These are phyloP conservation scores for Brienomyrus brachyistius DNA, from an alignment of 2,113 vertebrate species.

Conservation along the genomic window DNA sequence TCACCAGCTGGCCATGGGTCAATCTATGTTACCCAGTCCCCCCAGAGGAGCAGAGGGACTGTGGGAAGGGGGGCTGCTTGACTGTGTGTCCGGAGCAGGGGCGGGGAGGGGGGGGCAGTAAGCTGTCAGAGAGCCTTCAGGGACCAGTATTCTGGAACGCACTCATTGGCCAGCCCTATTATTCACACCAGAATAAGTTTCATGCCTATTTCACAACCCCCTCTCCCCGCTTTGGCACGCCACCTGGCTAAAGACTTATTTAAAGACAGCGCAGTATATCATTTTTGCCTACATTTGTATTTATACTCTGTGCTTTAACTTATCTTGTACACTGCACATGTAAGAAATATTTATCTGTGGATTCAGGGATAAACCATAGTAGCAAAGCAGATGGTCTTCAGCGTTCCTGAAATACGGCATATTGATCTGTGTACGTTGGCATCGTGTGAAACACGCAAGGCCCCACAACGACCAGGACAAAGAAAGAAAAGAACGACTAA, in stretches of 20 bases:
- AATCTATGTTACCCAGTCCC: conserved; percentile 13
- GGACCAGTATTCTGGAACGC: not conserved
- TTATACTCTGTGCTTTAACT: not conserved
- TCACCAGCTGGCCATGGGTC: not conserved
- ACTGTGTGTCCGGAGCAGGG: not conserved
- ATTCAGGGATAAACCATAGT: not conserved
- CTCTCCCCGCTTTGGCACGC: not conserved
- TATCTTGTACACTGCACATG: not conserved
- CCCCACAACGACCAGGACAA: not conserved
- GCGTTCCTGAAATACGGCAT: not conserved
- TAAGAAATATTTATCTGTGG: not conserved
- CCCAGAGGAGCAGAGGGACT: conserved; percentile 19
- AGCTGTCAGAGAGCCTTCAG: not conserved
- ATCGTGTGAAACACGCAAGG: not conserved
- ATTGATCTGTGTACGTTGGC: not conserved
- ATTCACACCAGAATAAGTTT: not conserved
- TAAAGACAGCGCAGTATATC: not conserved
- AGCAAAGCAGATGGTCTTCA: not conserved
- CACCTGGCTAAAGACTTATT: not conserved
- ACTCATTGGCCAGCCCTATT: not conserved
- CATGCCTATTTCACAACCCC: not conserved
- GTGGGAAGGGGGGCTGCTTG: conserved; percentile 8
- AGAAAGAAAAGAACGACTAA: not conserved
- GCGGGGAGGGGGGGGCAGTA: not conserved
- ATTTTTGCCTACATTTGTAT: not conserved